Conservation (phyloP, 2,797 vertebrate species). For the Alca torda region DNA sequence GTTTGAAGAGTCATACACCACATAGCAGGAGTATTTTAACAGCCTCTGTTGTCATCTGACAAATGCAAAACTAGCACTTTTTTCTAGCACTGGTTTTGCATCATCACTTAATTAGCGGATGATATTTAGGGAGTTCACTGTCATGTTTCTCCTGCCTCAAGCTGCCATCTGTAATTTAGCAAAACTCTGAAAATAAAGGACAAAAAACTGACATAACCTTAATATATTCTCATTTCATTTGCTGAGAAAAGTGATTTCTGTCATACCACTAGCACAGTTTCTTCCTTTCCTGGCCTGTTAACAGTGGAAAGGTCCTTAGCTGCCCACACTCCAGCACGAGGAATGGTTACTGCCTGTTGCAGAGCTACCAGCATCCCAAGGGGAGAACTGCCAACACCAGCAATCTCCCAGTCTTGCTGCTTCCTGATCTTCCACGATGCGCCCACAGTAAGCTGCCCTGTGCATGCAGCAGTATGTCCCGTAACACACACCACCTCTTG, state of each 20-base stretch:
- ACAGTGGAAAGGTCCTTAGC: not conserved
- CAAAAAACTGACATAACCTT: not conserved
- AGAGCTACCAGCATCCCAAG: not conserved
- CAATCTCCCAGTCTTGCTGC: not conserved
- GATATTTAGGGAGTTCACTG: not conserved
- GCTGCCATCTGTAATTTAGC: not conserved
- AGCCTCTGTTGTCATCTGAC: not conserved
- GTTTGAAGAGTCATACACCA: not conserved
- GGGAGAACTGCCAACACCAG: not conserved
- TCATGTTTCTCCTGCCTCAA: not conserved
- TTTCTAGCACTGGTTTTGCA: not conserved
- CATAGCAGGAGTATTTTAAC: not conserved
- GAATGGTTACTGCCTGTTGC: not conserved
- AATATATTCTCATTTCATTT: not conserved
- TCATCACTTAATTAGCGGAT: not conserved
- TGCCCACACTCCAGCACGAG: not conserved
- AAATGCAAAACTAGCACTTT: not conserved
- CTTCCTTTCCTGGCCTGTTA: not conserved
- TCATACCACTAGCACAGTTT: not conserved
- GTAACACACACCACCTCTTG: rapidly evolving
- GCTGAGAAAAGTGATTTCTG: not conserved
- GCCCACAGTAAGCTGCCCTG: rapidly evolving
- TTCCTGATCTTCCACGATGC: not conserved
- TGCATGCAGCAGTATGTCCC: too few relatives aligned
- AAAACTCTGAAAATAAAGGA: not conserved